phyloP scores from a whole-genome alignment of 1,140 invertebrate genomes.

The Papilio aristodemus region DNA sequence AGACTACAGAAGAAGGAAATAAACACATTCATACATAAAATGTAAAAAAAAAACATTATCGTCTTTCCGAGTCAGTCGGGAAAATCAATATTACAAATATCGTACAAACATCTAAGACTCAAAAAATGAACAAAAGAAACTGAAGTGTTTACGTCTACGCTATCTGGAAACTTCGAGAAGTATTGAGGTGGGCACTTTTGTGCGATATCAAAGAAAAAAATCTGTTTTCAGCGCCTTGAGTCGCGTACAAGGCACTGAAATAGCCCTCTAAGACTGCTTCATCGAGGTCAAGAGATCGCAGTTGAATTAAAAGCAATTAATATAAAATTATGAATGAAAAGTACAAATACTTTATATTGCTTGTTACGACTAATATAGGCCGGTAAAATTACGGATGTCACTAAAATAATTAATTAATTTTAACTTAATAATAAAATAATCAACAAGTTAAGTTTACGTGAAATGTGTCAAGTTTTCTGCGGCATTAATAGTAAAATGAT shows the following conservation, averaged over 20 bases:
- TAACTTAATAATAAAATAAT: no score
- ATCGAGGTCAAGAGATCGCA: background rate
- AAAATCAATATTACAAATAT: no score
- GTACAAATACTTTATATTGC: no score
- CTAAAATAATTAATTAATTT: no score
- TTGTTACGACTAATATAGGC: no score
- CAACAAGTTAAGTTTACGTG: background rate
- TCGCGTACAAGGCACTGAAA: conserved; percentile 2
- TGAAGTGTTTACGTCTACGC: conserved; percentile 16
- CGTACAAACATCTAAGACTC: background rate
- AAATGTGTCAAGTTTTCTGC: conserved; percentile 11
- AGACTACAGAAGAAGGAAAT: no score
- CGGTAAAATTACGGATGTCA: no score
- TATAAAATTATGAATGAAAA: background rate
- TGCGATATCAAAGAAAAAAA: conserved; percentile 19
- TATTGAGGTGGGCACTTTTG: conserved; percentile 10
- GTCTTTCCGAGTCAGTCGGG: no score
- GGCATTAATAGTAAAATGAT: background rate
- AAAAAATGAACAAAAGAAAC: conserved; percentile 11
- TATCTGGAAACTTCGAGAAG: conserved; percentile 15
- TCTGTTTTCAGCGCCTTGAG: conserved; percentile 16
- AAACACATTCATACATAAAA: no score
- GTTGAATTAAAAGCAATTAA: background rate
- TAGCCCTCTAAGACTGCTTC: background rate
- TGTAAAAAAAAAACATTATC: no score